Evolutionary conservation across 2,113 vertebrate genomes (phyloP), one percentile per base, ranked within the genome.

Genomic region (Menidia beryllina): DNA sequence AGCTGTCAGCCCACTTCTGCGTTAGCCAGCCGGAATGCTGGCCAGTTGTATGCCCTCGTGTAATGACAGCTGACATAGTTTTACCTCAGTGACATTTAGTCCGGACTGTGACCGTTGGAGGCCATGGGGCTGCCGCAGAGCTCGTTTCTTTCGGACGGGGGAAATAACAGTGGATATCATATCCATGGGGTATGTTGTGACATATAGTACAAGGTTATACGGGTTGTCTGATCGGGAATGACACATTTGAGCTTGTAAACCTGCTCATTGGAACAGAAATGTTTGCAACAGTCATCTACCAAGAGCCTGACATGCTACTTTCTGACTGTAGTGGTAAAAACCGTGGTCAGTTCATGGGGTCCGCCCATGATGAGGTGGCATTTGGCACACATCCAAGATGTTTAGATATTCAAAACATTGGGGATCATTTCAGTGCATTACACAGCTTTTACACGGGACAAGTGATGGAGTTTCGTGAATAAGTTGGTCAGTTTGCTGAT

Each of bases 151-250:
- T 75, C 82, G 14, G 88, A 89, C 69, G 82, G 73, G 0, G 86
- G 85, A 24, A 63, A 36, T 25, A 79, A 81, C 4, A 79, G 81
- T 43, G 91, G 91, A 20, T 92, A 92, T 66, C 91, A 92, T 11
- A 86, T 93, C 12, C 91, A 93, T 17, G 91, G 89, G 89, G 91
- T 93, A 86, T 11, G 88, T 85, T 12, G 25, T 11, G 27, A 13
- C 13, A 4, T 36, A 6, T 20, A 19, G 19, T 30, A 34, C 62
- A 76, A 70, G 80, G 77, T 88, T 85, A 59, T 17, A 47, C 15
- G 5, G 41, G 41, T 45, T 45, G 41, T 19, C n/a, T 45, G 9
- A 45, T 19, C 7, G 41, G 41, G 17, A n/a, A n/a, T 2, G 24
- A 7, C 0, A 2, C 5, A 10, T 19, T 66, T 50, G 17, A 58